Base-by-base conservation (phyloP, 1,140 invertebrate species). In the Rhizoglyphus robini region DNA sequence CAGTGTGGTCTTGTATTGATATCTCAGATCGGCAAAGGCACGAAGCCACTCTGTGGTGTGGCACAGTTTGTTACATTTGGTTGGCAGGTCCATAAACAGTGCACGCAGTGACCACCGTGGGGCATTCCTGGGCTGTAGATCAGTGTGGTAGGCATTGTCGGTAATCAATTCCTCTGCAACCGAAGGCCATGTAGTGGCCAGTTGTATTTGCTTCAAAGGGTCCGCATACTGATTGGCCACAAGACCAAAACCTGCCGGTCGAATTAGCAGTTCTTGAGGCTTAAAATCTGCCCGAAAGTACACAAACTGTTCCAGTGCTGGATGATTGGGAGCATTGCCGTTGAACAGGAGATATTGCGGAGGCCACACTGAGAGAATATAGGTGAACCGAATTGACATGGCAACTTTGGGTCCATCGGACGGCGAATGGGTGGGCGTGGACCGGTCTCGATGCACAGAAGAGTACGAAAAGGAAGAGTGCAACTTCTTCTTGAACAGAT, bases 111-210 rank as follows among this genome's bases (percentile, higher is more conserved):
- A 75, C 80, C 92, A 96, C 67, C 84, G 80, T 0, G 87, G 86
- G 29, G 93, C 90, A 71, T 86, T 82, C 29, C 86, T 76, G 11
- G 92, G 89, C 72, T 92, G 84, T 70, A 96, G 84, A 77, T 95
- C 88, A 41, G 86, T 87, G 74, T 30, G 71, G 69, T 47, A 65
- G 46, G 47, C 41, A 31, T 48, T 66, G 72, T 96, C 93, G 1
- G 92, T 83, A 31, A 95, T 83, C 32, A 88, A 82, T 74, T 88
- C 85, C 74, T 95, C 91, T 3, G 84, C 82, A 54, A 96, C 78
- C 73, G 84, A 80, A 2, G 86, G 86, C 93, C 93, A 97, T 8
- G 86, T 87, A n/a, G 87, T 84, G 72, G 85, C 86, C 2, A 96
- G 75, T 67, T 85, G 79, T 30, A 94, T 78, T 75, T 86, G 83